Conservation (phyloP, 2,888 invertebrate species). For the Dynastes tityus region DNA sequence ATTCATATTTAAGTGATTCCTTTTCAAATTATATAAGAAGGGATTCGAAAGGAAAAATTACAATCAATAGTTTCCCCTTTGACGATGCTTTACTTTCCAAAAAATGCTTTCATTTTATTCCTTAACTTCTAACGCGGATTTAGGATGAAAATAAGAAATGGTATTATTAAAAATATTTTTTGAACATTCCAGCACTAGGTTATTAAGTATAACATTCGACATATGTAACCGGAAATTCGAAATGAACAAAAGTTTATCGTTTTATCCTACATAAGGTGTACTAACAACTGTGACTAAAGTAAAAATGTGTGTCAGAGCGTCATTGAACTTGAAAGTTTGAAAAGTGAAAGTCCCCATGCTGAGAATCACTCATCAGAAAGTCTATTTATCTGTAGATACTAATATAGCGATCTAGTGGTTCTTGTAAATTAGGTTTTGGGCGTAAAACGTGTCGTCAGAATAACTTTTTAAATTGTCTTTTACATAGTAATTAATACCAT, state of each 20-base stretch:
- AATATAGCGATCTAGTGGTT: neutral
- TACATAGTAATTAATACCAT: neutral
- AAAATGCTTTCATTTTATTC: no score
- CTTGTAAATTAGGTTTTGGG: neutral
- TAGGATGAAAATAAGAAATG: no score
- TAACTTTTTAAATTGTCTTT: neutral
- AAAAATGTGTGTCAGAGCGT: slow-evolving; percentile 40
- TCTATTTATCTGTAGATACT: neutral
- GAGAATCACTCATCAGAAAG: neutral
- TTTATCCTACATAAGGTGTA: no score
- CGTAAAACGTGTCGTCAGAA: neutral
- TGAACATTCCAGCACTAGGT: no score
- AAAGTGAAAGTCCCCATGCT: slow-evolving; percentile 31
- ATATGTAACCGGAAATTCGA: neutral
- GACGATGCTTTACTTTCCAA: no score
- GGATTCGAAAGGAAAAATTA: no score
- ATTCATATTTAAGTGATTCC: no score
- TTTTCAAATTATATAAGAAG: no score
- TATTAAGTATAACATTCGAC: neutral
- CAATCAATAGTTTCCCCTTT: no score
- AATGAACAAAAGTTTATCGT: no score
- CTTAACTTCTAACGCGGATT: no score
- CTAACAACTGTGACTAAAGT: neutral
- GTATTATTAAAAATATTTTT: no score
- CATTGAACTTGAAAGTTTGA: slow-evolving; percentile 42